Conservation (phyloP, 2,113 vertebrate species). For the Chelonoidis abingdonii region DNA sequence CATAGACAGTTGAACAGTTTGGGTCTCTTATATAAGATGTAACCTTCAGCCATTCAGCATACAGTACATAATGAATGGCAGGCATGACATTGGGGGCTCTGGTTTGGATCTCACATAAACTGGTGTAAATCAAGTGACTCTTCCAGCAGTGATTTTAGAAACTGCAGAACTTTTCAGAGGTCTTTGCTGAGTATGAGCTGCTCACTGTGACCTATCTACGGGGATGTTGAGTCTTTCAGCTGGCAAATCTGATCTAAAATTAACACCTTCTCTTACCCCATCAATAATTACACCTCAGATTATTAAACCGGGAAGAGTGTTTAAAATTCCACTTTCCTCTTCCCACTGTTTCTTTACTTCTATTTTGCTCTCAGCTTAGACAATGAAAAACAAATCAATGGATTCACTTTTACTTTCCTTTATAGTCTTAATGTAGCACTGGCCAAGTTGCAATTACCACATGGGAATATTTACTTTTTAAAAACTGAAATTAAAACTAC, state of each 20-base stretch:
- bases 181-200: not conserved
- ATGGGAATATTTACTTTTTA: not conserved
- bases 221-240: not conserved
- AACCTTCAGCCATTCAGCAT: not conserved
- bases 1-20: not conserved
- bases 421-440: not conserved
- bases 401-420: not conserved
- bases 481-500: not conserved
- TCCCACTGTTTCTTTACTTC: not conserved
- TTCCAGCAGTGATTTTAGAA: not conserved
- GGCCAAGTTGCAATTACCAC: not conserved
- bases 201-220: not conserved
- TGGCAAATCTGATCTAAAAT: not conserved
- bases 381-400: not conserved
- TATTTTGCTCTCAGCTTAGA: not conserved
- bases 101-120: not conserved
- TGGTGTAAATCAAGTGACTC: not conserved
- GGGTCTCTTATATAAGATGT: not conserved
- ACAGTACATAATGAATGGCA: not conserved
- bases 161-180: not conserved
- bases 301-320: not conserved
- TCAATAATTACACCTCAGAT: not conserved
- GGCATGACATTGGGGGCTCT: not conserved
- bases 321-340: not conserved
- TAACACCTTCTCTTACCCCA: not conserved